phyloP scores from a whole-genome alignment of 2,797 vertebrate genomes.

The Neoniphon sammara region DNA sequence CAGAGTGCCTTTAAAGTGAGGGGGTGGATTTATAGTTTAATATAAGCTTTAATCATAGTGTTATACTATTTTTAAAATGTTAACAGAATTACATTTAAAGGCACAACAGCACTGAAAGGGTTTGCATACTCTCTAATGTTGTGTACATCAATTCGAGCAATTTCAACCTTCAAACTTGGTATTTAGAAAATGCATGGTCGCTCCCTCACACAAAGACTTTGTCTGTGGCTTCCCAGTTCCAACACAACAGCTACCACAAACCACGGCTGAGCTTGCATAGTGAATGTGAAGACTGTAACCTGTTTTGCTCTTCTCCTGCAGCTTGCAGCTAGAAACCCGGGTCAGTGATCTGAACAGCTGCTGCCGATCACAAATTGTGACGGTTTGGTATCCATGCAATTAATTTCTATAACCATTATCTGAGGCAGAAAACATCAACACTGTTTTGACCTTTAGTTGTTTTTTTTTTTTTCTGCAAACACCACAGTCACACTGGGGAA shows the following conservation, averaged over 20 bases:
- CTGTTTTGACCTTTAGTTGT: background rate
- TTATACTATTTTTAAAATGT: too few species aligned
- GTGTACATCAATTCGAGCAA: too few species aligned
- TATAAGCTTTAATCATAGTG: too few species aligned
- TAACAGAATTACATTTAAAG: too few species aligned
- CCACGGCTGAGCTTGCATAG: background rate
- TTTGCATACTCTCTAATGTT: background rate
- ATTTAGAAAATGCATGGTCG: too few species aligned
- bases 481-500: too few species aligned
- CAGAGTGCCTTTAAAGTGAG: too few species aligned
- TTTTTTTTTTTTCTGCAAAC: too few species aligned
- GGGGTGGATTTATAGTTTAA: too few species aligned
- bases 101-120: too few species aligned
- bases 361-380: too few species aligned
- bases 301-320: background rate
- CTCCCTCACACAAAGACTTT: too few species aligned
- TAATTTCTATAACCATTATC: background rate
- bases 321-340: background rate
- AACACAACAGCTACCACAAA: background rate
- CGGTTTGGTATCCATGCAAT: background rate
- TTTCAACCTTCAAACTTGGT: background rate
- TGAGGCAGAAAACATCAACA: background rate
- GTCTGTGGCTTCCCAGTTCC: slow-evolving; percentile 7
- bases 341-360: background rate
- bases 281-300: slow-evolving; percentile 3